Evolutionary conservation across 2,888 invertebrate genomes (phyloP).

Genomic region (Callimorpha dominula): DNA sequence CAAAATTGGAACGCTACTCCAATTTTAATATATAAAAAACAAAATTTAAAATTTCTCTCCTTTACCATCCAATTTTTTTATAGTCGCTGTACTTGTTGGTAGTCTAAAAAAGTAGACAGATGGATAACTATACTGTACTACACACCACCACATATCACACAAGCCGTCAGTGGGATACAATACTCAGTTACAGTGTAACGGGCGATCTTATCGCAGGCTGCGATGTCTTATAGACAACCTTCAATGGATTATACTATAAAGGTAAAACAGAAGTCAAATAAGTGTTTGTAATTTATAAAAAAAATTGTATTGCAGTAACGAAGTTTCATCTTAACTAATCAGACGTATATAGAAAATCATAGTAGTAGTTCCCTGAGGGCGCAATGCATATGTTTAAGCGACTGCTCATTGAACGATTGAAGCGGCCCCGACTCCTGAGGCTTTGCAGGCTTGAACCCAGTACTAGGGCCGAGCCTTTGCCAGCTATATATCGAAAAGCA

Average conservation of each 20-base stretch:
- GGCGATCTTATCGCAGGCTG: no score
- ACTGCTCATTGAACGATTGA: slow-evolving; percentile 48
- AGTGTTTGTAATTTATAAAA: neutral
- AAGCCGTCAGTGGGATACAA: no score
- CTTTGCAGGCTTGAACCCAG: slow-evolving; percentile 73
- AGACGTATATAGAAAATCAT: slow-evolving; percentile 31
- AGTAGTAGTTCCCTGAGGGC: slow-evolving; percentile 37
- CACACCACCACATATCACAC: neutral
- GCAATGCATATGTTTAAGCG: slow-evolving; percentile 64
- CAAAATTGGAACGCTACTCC: no score
- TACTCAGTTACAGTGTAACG: no score
- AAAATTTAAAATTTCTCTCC: no score
- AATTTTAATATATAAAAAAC: no score
- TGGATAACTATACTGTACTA: no score
- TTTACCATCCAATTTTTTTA: no score
- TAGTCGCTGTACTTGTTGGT: neutral
- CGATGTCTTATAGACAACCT: no score
- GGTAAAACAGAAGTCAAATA: neutral
- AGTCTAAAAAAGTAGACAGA: neutral
- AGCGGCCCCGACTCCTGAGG: slow-evolving; percentile 75
- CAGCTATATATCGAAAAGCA: slow-evolving; percentile 70
- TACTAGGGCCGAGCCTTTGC: slow-evolving; percentile 74
- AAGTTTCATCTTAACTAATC: slow-evolving; percentile 28
- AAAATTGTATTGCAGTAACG: slow-evolving; percentile 11
- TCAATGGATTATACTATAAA: no score